Conservation (phyloP, 1,140 invertebrate genomes). For the Heliconius hewitsoni region DNA sequence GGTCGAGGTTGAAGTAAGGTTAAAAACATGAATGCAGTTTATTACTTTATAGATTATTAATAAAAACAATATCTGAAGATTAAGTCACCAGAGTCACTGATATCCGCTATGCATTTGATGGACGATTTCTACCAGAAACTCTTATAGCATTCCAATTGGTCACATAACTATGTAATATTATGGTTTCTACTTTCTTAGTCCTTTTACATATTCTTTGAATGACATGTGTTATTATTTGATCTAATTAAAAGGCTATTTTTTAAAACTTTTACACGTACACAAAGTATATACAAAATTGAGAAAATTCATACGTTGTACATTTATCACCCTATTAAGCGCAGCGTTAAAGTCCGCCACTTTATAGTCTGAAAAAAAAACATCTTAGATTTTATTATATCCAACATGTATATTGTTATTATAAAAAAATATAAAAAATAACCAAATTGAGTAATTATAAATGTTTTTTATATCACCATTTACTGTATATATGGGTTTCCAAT, state of each 20-base stretch:
- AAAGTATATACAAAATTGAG: too few species aligned
- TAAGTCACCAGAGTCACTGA: background rate
- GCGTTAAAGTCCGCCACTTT: too few species aligned
- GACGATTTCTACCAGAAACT: background rate
- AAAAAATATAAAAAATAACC: too few species aligned
- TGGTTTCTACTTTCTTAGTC: conserved; percentile 1
- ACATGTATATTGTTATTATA: background rate
- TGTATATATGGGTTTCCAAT: too few species aligned
- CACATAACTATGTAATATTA: background rate
- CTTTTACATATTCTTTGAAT: background rate
- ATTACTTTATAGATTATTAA: background rate
- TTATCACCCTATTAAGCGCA: too few species aligned
- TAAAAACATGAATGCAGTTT: background rate
- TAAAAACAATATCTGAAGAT: background rate
- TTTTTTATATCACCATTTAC: too few species aligned
- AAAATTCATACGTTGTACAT: too few species aligned
- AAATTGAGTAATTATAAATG: too few species aligned
- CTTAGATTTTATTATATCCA: background rate
- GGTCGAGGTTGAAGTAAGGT: background rate
- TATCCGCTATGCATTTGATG: background rate
- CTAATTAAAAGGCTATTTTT: background rate
- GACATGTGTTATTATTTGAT: background rate
- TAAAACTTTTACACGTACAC: too few species aligned
- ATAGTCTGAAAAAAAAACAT: background rate
- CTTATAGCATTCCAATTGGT: conserved; percentile 4